phyloP scores from a whole-genome alignment of 2,888 invertebrate genomes.

The Zeuzera pyrina region DNA sequence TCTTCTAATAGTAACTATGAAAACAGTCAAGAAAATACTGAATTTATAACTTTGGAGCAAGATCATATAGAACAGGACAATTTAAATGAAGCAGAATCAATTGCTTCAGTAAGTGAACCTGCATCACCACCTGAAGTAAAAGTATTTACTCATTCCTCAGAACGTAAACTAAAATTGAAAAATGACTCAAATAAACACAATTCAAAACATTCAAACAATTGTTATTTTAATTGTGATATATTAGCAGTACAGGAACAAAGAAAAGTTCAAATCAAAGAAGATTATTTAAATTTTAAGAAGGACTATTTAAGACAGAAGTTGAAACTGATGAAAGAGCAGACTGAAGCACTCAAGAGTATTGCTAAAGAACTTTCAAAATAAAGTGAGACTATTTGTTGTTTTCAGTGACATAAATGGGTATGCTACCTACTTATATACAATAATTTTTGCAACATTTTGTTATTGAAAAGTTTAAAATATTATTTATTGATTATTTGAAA shows the following conservation, averaged over 20 bases:
- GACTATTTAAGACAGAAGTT: conserved; percentile 57
- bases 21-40: conserved; percentile 27
- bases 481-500: no score
- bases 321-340: conserved; percentile 49
- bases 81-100: conserved; percentile 28
- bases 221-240: conserved; percentile 50
- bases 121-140: conserved; percentile 42
- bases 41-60: conserved; percentile 34
- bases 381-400: no score
- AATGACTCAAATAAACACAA: conserved; percentile 18
- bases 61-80: conserved; percentile 23
- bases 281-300: conserved; percentile 56
- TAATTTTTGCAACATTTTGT: no score
- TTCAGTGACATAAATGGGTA: no score
- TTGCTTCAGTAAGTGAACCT: conserved; percentile 35
- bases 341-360: conserved; percentile 55
- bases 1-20: conserved; percentile 26
- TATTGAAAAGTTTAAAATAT: no score
- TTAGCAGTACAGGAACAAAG: conserved; percentile 45
- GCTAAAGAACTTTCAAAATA: conserved; percentile 41
- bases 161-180: conserved; percentile 24
- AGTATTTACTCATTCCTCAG: conserved; percentile 25
- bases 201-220: conserved; percentile 32
- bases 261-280: conserved; percentile 52
- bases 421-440: no score